These are phyloP conservation scores for Cynopterus sphinx DNA, from an alignment of 2,797 vertebrate genomes.

Conservation along the genomic window DNA sequence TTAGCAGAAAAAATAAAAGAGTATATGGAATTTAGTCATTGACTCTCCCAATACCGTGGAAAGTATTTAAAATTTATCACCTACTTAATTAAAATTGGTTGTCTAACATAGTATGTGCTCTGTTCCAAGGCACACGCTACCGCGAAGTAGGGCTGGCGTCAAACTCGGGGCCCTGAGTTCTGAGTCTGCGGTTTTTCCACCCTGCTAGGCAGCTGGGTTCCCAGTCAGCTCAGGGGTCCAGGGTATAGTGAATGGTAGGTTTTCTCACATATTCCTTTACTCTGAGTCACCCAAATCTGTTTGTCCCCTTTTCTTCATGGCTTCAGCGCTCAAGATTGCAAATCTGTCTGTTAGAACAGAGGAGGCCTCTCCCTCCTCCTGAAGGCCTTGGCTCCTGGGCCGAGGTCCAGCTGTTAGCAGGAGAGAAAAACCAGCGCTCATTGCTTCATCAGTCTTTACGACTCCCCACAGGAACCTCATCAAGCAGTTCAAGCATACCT, in stretches of 20 bases:
- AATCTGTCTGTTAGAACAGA: background rate
- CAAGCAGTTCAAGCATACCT: background rate
- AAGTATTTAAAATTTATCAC: background rate
- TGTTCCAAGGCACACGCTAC: background rate
- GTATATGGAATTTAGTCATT: background rate
- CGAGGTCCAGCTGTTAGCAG: background rate
- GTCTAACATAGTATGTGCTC: background rate
- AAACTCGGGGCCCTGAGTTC: background rate
- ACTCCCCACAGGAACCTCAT: background rate
- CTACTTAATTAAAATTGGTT: background rate
- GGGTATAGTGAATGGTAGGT: background rate
- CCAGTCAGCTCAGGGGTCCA: background rate
- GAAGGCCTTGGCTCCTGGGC: background rate
- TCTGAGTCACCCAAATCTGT: background rate
- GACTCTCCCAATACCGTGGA: background rate
- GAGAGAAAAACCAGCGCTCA: background rate
- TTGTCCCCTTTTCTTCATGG: background rate
- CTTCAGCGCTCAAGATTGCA: background rate
- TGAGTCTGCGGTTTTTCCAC: background rate
- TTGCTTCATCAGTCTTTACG: background rate
- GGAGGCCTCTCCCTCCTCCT: background rate
- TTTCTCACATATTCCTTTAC: background rate
- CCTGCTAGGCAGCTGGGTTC: background rate
- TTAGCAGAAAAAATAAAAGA: background rate
- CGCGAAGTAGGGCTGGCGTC: background rate